These are phyloP conservation scores for Heliconius nattereri DNA, from an alignment of 1,140 invertebrate species.

Conservation along the genomic window DNA sequence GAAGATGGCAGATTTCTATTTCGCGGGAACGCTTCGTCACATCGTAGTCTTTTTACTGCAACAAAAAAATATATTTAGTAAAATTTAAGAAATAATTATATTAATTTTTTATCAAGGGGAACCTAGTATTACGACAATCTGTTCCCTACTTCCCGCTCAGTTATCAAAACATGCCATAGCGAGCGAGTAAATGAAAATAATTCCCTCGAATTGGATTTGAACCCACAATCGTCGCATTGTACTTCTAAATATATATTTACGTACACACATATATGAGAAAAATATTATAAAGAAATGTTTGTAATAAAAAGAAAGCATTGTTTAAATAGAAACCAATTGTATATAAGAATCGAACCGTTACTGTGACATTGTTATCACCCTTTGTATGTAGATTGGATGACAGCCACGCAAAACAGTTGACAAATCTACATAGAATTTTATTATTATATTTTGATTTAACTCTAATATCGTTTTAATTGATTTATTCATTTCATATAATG, in stretches of 20 bases:
- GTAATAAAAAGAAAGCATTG: not conserved
- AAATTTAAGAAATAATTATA: no score
- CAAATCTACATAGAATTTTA: slow-evolving; percentile 9
- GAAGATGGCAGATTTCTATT: slow-evolving; percentile 49
- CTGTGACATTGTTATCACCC: slow-evolving; percentile 35
- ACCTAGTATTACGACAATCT: no score
- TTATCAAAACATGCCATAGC: no score
- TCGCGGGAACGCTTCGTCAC: slow-evolving; percentile 55
- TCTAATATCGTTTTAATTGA: not conserved
- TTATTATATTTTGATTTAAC: not conserved
- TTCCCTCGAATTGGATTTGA: no score
- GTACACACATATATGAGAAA: not conserved
- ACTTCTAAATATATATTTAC: no score
- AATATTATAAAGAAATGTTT: not conserved
- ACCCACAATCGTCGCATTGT: no score
- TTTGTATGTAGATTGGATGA: slow-evolving; percentile 60
- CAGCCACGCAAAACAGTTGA: slow-evolving; percentile 42
- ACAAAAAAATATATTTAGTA: slow-evolving; percentile 40
- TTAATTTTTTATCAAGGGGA: no score
- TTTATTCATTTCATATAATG: not conserved
- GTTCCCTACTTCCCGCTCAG: no score
- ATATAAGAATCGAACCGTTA: slow-evolving; percentile 48
- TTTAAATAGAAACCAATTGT: slow-evolving; percentile 5
- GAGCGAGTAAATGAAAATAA: no score
- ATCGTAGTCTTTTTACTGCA: slow-evolving; percentile 66